Percentiles rank a stretch among this genome's conserved stretches.
Conservation (phyloP, 2,113 vertebrate species). For the Drymodes brunneopygia region DNA sequence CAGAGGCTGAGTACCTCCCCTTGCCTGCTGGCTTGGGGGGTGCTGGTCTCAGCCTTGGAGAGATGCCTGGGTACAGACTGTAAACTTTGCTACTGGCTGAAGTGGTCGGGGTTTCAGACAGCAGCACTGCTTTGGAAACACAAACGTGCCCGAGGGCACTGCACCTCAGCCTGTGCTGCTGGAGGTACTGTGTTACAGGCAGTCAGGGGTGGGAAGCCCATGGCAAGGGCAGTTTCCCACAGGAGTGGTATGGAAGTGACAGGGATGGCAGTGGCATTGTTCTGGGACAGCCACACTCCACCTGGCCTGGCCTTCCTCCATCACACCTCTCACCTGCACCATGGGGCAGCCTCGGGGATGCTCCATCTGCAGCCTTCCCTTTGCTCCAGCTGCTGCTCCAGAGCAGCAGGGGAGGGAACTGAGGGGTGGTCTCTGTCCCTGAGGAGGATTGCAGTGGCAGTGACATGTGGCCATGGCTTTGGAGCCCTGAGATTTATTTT, state of each 20-base stretch:
- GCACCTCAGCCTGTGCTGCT: background rate
- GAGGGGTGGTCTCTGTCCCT: background rate
- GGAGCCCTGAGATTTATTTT: background rate
- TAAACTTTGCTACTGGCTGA: background rate
- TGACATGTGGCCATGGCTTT: background rate
- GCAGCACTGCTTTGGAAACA: background rate
- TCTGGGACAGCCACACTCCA: background rate
- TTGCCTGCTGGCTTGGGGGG: rapidly evolving
- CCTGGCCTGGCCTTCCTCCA: rapidly evolving
- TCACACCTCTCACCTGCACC: rapidly evolving
- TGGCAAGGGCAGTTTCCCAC: background rate
- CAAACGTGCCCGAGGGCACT: rapidly evolving
- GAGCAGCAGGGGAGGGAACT: background rate
- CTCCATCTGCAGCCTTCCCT: background rate
- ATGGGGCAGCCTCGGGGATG: background rate
- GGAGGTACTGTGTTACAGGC: rapidly evolving
- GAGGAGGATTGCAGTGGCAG: background rate
- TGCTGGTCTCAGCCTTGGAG: background rate
- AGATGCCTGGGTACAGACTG: rapidly evolving
- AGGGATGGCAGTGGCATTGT: rapidly evolving
- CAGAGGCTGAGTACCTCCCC: background rate
- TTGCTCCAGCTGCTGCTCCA: background rate
- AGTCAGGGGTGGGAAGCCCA: rapidly evolving
- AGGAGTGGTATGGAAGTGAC: rapidly evolving
- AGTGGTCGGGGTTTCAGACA: background rate